Evolutionary conservation across 1,140 invertebrate genomes (phyloP), one percentile per base, ranked within the genome.

Genomic region (Muscidifurax raptorellus): DNA sequence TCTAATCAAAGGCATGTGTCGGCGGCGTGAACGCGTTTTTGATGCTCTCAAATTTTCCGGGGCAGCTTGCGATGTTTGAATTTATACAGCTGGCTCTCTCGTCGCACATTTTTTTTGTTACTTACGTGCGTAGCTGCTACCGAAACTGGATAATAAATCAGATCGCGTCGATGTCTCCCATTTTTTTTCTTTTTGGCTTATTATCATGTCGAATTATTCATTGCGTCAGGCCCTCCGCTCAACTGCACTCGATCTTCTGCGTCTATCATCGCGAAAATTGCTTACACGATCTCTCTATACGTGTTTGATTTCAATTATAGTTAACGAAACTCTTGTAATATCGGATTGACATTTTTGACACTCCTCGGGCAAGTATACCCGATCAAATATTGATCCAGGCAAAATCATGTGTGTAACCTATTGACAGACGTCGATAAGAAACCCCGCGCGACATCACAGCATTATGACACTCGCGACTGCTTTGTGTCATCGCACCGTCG

Each of bases 41-140:
- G 28, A 12, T 78, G 44, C n/a, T 80, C 12, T 80, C 30, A 44
- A 69, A 27, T 28, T 76, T 76, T 76, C 25, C 36, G 32, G 44
- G n/a, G 28, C 52, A 74, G 52, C 5, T 59, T 18, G 15, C 7
- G 32, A 36, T 52, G 67, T 59, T 59, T 32, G 15, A 59, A 74
- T 81, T 74, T 81, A 27, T 74, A 52, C 69, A 74, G 69, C 44
- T 81, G 80, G 15, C 47, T 25, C 47, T 25, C 52, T 18, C n/a
- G 15, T 5, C 66, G n/a, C 52, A 22, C 52, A 22, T n/a, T n/a
- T 59, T 59, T 74, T 74, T 81, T 74, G 0, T 13, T 25, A 59
- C 22, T 28, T 18, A 74, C 27, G 27, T 72, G 15, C 28, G 27
- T 69, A 28, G 12, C 44, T 6, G 66, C 69, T 74, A 74, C 28